phyloP scores from a whole-genome alignment of 2,113 vertebrate species.

The Rhinolophus sinicus region DNA sequence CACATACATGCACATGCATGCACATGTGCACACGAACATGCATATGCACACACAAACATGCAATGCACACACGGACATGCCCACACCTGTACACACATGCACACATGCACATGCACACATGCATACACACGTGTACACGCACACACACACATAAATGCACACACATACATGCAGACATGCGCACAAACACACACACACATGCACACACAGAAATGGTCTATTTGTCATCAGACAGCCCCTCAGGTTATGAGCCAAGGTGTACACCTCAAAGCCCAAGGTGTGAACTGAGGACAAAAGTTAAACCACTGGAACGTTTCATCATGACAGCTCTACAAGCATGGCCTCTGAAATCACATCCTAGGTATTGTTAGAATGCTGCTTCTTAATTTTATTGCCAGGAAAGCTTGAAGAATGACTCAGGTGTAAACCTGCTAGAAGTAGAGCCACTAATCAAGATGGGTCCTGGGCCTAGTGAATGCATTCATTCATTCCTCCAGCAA shows the following conservation, averaged over 20 bases:
- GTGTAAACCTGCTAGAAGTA: fast-evolving
- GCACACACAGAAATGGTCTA: not conserved
- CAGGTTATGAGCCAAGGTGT: not conserved
- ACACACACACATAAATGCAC: not conserved
- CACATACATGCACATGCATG: not conserved
- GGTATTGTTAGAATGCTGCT: too few species aligned
- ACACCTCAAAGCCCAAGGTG: not conserved
- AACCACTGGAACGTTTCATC: fast-evolving
- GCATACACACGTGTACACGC: too few species aligned
- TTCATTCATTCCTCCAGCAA: not conserved
- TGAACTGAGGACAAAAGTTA: not conserved
- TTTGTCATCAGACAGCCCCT: not conserved
- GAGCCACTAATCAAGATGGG: not conserved
- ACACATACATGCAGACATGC: not conserved
- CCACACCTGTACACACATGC: too few species aligned
- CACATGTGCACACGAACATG: not conserved
- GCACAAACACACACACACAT: not conserved
- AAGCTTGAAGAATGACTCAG: not conserved
- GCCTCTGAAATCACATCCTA: not conserved
- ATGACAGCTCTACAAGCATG: not conserved
- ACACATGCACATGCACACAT: too few species aligned
- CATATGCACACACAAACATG: too few species aligned
- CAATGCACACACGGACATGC: too few species aligned
- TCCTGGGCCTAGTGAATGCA: fast-evolving
- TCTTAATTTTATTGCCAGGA: not conserved